Percentiles rank a stretch among this genome's conserved stretches.
Evolutionary conservation across 2,113 vertebrate species (phyloP).

Genomic region (Podiceps cristatus): DNA sequence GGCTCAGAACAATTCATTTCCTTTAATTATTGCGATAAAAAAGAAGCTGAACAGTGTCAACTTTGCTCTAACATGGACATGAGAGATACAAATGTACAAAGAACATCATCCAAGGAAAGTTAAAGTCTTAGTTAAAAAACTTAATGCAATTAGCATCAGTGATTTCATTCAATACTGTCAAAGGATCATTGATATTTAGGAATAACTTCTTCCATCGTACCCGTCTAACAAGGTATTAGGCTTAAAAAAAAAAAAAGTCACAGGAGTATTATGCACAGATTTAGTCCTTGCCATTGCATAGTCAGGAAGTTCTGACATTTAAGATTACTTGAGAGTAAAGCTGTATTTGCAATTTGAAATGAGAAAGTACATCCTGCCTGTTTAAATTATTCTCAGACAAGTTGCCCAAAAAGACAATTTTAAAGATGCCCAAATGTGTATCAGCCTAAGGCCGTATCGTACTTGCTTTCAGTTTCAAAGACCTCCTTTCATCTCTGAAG

Average conservation of each 20-base stretch:
- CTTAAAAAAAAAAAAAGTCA: neutral
- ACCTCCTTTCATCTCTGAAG: conserved; percentile 68
- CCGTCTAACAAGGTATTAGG: neutral
- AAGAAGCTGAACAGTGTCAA: neutral
- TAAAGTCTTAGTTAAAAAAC: neutral
- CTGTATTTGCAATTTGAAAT: conserved; percentile 53
- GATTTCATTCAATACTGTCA: neutral
- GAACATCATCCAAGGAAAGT: neutral
- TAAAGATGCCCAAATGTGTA: conserved; percentile 59
- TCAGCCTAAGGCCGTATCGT: conserved; percentile 50
- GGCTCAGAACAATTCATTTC: neutral
- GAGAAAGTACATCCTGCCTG: conserved; percentile 42
- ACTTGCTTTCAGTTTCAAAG: conserved; percentile 68
- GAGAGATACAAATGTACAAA: neutral
- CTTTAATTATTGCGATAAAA: neutral
- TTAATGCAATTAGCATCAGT: neutral
- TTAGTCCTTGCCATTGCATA: neutral
- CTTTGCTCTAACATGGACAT: neutral
- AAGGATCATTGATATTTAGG: neutral
- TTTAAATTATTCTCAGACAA: conserved; percentile 65
- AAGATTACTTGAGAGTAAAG: conserved; percentile 27
- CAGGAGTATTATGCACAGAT: neutral
- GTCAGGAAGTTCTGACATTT: conserved; percentile 10
- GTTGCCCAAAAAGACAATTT: conserved; percentile 67
- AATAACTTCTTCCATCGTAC: neutral